Percentiles rank a stretch among this genome's conserved stretches.
Evolutionary conservation across 2,797 vertebrate species (phyloP).

Genomic region (Tarsius wallacei): DNA sequence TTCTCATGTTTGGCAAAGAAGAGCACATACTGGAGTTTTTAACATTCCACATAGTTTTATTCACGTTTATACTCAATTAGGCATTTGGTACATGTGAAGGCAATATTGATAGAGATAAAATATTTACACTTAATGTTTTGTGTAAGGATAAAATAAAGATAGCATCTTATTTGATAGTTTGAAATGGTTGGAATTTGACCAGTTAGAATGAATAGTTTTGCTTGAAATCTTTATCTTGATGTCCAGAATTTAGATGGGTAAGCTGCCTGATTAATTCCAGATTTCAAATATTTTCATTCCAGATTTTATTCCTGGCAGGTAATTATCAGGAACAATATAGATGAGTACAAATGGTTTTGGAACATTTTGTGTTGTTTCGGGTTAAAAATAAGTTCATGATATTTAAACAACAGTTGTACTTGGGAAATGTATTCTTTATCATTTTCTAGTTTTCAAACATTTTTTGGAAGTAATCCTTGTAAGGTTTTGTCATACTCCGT

Average conservation of each 20-base stretch:
- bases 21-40: neutral
- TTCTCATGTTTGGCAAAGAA: conserved; percentile 58
- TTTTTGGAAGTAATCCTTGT: conserved; percentile 85
- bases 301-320: conserved; percentile 82
- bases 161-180: conserved; percentile 30
- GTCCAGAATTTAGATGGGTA: conserved; percentile 67
- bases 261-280: conserved; percentile 83
- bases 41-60: conserved; percentile 13
- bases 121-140: conserved; percentile 20
- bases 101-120: conserved; percentile 57
- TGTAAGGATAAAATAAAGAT: neutral
- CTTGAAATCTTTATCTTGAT: conserved; percentile 68
- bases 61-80: conserved; percentile 46
- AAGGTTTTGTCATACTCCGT: conserved; percentile 84
- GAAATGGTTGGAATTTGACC: conserved; percentile 56
- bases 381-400: conserved; percentile 79
- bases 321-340: conserved; percentile 80
- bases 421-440: conserved; percentile 72
- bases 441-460: conserved; percentile 86
- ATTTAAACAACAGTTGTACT: conserved; percentile 83
- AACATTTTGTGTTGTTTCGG: conserved; percentile 86
- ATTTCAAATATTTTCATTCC: conserved; percentile 82
- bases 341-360: conserved; percentile 82
- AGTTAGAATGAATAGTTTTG: conserved; percentile 45
- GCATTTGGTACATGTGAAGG: conserved; percentile 36